These are phyloP conservation scores for Rhagonycha fulva DNA, from an alignment of 2,888 invertebrate species.

Conservation along the genomic window DNA sequence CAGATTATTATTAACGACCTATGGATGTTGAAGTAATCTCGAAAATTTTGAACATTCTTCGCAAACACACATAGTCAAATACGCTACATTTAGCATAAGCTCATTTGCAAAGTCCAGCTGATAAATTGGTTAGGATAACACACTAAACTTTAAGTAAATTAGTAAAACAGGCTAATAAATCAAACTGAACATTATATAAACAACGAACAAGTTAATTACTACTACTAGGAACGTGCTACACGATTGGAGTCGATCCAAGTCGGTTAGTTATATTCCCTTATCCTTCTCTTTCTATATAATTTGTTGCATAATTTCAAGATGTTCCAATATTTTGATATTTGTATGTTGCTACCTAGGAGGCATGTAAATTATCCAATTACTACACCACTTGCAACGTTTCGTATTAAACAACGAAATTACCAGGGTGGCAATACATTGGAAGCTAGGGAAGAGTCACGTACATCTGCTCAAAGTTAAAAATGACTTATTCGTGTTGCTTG, in stretches of 20 bases:
- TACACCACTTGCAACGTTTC: neutral
- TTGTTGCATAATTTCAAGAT: neutral
- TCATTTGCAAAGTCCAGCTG: conserved; percentile 25
- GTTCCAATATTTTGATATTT: neutral
- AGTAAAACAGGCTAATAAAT: conserved; percentile 27
- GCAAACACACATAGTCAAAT: conserved; percentile 6
- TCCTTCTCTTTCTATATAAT: neutral
- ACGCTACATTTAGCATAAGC: conserved; percentile 16
- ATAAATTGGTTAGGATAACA: conserved; percentile 25
- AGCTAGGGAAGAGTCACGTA: conserved; percentile 1
- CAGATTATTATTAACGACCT: neutral
- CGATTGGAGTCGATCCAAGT: conserved; percentile 23
- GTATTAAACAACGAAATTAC: neutral
- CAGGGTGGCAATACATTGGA: neutral
- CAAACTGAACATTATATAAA: conserved; percentile 29
- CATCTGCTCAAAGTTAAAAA: conserved; percentile 1
- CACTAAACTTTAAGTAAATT: conserved; percentile 29
- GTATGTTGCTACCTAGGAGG: neutral
- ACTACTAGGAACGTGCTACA: conserved; percentile 10
- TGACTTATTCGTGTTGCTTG: neutral
- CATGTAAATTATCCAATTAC: neutral
- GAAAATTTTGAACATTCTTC: neutral
- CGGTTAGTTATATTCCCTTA: neutral
- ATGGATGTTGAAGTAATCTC: neutral
- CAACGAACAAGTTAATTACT: conserved; percentile 29